Evolutionary conservation across 2,888 invertebrate genomes (phyloP).

Genomic region (Campaea margaritaria): DNA sequence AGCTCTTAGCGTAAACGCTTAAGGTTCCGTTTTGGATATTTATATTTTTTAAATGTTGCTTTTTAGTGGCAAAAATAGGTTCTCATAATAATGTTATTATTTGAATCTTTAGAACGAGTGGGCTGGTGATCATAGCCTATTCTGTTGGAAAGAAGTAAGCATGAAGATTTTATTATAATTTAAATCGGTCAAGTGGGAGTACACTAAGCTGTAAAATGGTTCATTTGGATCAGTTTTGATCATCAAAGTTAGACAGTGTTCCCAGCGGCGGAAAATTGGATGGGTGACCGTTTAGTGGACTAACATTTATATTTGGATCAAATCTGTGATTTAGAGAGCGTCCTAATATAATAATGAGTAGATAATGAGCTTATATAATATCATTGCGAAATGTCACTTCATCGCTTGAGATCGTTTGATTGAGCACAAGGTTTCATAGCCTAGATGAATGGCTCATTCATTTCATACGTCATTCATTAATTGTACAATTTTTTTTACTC

Average conservation of each 20-base stretch:
- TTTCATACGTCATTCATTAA: too few species aligned
- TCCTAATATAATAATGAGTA: too few species aligned
- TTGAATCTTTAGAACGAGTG: slow-evolving; percentile 71
- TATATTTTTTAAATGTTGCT: slow-evolving; percentile 23
- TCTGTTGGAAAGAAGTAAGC: slow-evolving; percentile 71
- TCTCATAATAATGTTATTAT: slow-evolving; percentile 81
- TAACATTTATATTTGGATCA: too few species aligned
- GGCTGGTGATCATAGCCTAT: slow-evolving; percentile 77
- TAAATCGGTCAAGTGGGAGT: slow-evolving; percentile 48
- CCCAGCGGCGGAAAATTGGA: too few species aligned
- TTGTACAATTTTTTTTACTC: too few species aligned
- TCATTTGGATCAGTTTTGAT: background rate
- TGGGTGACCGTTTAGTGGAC: too few species aligned
- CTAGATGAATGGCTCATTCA: too few species aligned
- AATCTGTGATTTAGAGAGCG: too few species aligned
- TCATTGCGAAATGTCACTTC: too few species aligned
- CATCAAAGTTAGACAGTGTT: background rate
- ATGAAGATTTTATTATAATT: slow-evolving; percentile 64
- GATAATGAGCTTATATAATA: too few species aligned
- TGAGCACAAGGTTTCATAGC: too few species aligned
- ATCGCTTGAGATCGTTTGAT: too few species aligned
- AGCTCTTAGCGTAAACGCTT: slow-evolving; percentile 28
- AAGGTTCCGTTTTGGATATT: slow-evolving; percentile 45
- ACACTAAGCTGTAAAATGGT: slow-evolving; percentile 32
- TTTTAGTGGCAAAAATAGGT: slow-evolving; percentile 51